Evolutionary conservation across 37 sponge, comb jelly and placozoan species (phyloP).

Genomic region (Theonella swinhoei): DNA sequence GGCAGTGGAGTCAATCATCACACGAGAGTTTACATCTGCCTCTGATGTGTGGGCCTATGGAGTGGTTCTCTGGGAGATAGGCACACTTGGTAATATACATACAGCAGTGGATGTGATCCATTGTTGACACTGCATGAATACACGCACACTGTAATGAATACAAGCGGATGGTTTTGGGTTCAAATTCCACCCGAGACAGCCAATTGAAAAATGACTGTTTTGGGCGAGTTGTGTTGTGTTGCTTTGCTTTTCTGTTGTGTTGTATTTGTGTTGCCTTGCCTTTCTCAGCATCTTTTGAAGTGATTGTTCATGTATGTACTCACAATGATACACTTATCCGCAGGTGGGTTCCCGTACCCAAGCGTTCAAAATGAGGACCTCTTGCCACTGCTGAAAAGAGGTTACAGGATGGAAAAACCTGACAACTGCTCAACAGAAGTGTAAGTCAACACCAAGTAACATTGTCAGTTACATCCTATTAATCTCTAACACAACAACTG

Average conservation of each 20-base stretch:
- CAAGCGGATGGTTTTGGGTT: slow-evolving; percentile 25
- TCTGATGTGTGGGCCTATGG: slow-evolving; percentile 88
- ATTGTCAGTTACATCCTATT: too few species aligned
- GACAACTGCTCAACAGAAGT: slow-evolving; percentile 81
- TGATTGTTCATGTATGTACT: too few species aligned
- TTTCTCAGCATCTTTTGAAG: too few species aligned
- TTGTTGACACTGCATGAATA: not conserved
- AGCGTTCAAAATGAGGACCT: slow-evolving; percentile 61
- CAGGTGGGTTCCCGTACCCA: slow-evolving; percentile 82
- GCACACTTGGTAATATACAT: slow-evolving; percentile 60
- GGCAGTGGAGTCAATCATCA: slow-evolving; percentile 78
- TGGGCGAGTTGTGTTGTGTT: too few species aligned
- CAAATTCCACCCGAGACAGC: too few species aligned
- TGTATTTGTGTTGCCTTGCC: too few species aligned
- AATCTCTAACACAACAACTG: too few species aligned
- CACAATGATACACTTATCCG: too few species aligned
- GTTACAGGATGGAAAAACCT: slow-evolving; percentile 84
- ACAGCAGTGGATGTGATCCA: not conserved
- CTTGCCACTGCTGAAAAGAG: slow-evolving; percentile 42
- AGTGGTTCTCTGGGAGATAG: slow-evolving; percentile 75
- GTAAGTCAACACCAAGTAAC: too few species aligned
- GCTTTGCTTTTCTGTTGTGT: too few species aligned
- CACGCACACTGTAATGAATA: not conserved
- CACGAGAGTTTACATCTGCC: slow-evolving; percentile 69
- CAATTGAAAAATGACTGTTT: too few species aligned